These are phyloP conservation scores for Drosophila sulfurigaster DNA, from an alignment of 1,140 invertebrate genomes.

Conservation along the genomic window DNA sequence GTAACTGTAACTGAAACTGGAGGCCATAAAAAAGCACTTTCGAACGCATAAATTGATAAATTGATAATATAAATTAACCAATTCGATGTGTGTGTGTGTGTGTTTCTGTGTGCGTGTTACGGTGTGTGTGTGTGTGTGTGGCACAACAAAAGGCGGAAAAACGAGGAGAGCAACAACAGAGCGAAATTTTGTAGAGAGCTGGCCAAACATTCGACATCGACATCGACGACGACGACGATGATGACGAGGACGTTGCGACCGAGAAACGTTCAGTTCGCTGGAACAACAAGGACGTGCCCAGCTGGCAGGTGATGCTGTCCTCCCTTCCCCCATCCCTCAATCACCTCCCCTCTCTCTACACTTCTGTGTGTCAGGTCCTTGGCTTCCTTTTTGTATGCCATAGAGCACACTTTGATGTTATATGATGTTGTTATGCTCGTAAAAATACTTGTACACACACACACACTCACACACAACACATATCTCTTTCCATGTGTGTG, in stretches of 20 bases:
- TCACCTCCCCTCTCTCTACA: not conserved
- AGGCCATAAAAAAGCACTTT: conserved; percentile 78
- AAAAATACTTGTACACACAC: conserved; percentile 70
- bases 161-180: conserved; percentile 14
- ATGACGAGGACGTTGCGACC: too few relatives aligned
- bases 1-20: conserved; percentile 34
- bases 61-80: conserved; percentile 82
- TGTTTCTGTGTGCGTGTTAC: conserved; percentile 24
- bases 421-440: conserved; percentile 78
- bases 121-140: conserved; percentile 30
- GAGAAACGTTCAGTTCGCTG: not conserved
- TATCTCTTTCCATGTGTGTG: conserved; percentile 2
- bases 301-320: conserved; percentile 36
- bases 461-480: conserved; percentile 3
- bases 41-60: conserved; percentile 80
- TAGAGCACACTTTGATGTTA: conserved; percentile 68
- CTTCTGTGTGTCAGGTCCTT: conserved; percentile 44
- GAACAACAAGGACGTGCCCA: conserved; percentile 32
- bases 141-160: conserved; percentile 46
- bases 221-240: conserved; percentile 5
- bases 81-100: conserved; percentile 54
- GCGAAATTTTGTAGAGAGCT: conserved; percentile 44
- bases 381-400: conserved; percentile 63
- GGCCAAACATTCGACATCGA: conserved; percentile 39
- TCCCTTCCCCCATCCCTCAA: too few relatives aligned